Evolutionary conservation across 2,888 invertebrate species (phyloP), one percentile per base, ranked within the genome.

Genomic region (Scelioninae gen. 1): DNA sequence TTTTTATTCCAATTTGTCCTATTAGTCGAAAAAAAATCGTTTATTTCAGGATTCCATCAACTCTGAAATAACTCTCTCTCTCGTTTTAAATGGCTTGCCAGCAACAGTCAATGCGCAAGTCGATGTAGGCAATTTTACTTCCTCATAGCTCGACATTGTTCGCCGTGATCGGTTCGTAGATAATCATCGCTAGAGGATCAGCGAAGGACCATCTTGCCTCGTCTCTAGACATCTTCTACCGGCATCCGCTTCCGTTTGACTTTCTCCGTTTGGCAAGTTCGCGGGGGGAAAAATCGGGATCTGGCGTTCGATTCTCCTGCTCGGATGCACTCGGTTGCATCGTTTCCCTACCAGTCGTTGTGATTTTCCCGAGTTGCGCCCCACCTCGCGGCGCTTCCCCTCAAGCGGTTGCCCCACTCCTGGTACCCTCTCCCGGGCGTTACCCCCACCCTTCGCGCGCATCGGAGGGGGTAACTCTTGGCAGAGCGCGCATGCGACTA

Each of bases 401-500:
- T 76, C 29, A 47, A 10, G n/a, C 51, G 68, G 55, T 32, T 23
- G 51, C 83, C 86, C 84, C 85, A 81, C 85, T 76, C 82, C 60
- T 63, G 69, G 65, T 65, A 58, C 82, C 77, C 79, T 77, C 84
- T 75, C 81, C 68, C 62, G 53, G 45, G 40, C 66, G 79, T 62
- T 63, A 53, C 51, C 78, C 71, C 66, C 62, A 65, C 80, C 60
- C 49, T n/a, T 69, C 45, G 62, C 60, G 74, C 85, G 84, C 84
- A 81, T 84, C 86, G 86, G 84, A 84, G 83, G 83, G 86, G 85
- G 71, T 77, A 60, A 84, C 69, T 76, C 76, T 65, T 84, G 83
- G 62, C 43, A 63, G 65, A 47, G 53, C 68, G 88, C 89, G 91
- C 91, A 90, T 83, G 89, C 90, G 90, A 87, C 77, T 75, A 86